Evolutionary conservation across 2,113 vertebrate species (phyloP).

Genomic region (Cyprinodon variegatus): DNA sequence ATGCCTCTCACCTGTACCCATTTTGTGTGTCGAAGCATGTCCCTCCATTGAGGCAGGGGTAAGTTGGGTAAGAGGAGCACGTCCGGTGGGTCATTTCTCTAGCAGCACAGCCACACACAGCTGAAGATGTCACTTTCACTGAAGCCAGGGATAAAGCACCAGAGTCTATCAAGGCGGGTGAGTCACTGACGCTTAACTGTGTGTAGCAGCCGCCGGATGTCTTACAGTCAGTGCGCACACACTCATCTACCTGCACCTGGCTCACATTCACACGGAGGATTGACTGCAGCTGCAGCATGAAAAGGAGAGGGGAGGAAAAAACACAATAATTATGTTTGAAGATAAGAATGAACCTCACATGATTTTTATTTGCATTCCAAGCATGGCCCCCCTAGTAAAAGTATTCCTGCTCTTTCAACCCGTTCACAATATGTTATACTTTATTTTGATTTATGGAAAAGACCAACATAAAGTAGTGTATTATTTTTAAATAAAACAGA

Average conservation of each 20-base stretch:
- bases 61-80: constrained; percentile 81
- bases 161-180: constrained; percentile 75
- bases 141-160: constrained; percentile 82
- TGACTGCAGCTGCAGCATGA: constrained; percentile 79
- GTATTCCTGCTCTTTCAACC: not conserved
- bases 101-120: constrained; percentile 76
- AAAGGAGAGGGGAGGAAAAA: constrained; percentile 16
- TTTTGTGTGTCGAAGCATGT: constrained; percentile 81
- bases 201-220: constrained; percentile 73
- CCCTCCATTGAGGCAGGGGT: constrained; percentile 87
- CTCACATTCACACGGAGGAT: constrained; percentile 79
- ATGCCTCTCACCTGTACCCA: constrained; percentile 86
- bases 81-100: constrained; percentile 76
- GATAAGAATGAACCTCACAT: constrained; percentile 15
- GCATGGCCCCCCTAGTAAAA: not conserved
- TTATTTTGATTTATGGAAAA: not conserved
- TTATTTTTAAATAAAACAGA: not conserved
- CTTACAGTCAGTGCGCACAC: constrained; percentile 76
- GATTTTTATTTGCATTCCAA: not conserved
- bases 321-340: constrained; percentile 17
- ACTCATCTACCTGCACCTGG: constrained; percentile 86
- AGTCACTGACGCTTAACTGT: constrained; percentile 73
- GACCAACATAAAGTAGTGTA: not conserved
- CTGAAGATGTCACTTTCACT: constrained; percentile 62
- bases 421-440: not conserved